Conservation (phyloP, 2,888 invertebrate species). For the Melolontha melolontha region DNA sequence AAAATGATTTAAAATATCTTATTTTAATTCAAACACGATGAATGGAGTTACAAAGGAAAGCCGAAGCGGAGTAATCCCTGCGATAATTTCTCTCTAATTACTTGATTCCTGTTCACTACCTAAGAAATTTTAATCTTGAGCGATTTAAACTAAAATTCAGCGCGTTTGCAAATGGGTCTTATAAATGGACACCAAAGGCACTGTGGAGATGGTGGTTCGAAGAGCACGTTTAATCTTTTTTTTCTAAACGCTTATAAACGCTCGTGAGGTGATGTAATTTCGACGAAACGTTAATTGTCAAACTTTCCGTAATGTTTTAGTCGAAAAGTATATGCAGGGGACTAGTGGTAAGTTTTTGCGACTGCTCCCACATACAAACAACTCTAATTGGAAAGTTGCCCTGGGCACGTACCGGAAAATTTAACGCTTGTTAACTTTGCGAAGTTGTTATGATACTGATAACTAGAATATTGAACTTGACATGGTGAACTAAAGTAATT, state of each 20-base stretch:
- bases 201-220: background rate
- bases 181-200: slow-evolving; percentile 2
- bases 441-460: too few relatives aligned
- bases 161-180: slow-evolving; percentile 9
- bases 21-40: too few relatives aligned
- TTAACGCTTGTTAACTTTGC: background rate
- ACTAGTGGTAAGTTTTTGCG: background rate
- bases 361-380: slow-evolving; percentile 9
- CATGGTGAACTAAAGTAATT: too few relatives aligned
- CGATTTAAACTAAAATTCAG: slow-evolving; percentile 11
- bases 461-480: too few relatives aligned
- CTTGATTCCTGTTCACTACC: too few relatives aligned
- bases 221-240: slow-evolving; percentile 28
- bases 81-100: too few relatives aligned
- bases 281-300: slow-evolving; percentile 6
- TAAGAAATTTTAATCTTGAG: slow-evolving; percentile 4
- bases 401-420: background rate
- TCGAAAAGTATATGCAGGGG: background rate
- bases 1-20: too few relatives aligned
- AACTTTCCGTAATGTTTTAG: slow-evolving; percentile 14
- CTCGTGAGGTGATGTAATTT: slow-evolving; percentile 3
- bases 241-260: slow-evolving; percentile 16
- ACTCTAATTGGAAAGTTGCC: slow-evolving; percentile 12
- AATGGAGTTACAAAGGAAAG: too few relatives aligned
- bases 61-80: too few relatives aligned